phyloP scores from a whole-genome alignment of 1,140 invertebrate species.

The Vanessa tameamea region DNA sequence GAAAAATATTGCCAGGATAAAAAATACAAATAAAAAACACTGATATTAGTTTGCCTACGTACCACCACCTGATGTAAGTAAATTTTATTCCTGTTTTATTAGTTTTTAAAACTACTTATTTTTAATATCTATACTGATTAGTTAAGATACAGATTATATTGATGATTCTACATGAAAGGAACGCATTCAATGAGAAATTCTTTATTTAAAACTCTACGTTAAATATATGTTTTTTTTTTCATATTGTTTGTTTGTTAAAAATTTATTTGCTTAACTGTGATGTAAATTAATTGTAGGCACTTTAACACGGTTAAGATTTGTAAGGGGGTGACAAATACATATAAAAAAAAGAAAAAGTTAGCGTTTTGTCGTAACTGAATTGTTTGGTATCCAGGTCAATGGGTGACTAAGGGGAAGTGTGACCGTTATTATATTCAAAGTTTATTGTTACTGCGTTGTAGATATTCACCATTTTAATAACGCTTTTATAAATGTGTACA shows the following conservation, averaged over 20 bases:
- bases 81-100: no score
- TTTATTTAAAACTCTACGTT: no score
- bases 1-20: no score
- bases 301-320: conserved; percentile 1
- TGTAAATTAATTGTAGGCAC: neutral
- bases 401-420: neutral
- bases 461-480: conserved; percentile 4
- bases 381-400: conserved; percentile 9
- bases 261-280: neutral
- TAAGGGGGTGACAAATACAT: conserved; percentile 6
- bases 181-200: no score
- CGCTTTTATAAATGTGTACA: neutral
- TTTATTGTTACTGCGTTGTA: conserved; percentile 9
- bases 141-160: no score
- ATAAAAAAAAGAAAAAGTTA: conserved; percentile 2
- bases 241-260: neutral
- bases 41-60: no score
- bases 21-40: no score
- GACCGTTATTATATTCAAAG: conserved; percentile 9
- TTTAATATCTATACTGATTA: no score
- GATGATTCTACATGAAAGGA: no score
- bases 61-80: no score
- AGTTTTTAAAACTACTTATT: no score
- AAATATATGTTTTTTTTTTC: no score
- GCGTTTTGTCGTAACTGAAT: conserved; percentile 9